phyloP scores from a whole-genome alignment of 2,797 vertebrate genomes.

The Anomalospiza imberbis region DNA sequence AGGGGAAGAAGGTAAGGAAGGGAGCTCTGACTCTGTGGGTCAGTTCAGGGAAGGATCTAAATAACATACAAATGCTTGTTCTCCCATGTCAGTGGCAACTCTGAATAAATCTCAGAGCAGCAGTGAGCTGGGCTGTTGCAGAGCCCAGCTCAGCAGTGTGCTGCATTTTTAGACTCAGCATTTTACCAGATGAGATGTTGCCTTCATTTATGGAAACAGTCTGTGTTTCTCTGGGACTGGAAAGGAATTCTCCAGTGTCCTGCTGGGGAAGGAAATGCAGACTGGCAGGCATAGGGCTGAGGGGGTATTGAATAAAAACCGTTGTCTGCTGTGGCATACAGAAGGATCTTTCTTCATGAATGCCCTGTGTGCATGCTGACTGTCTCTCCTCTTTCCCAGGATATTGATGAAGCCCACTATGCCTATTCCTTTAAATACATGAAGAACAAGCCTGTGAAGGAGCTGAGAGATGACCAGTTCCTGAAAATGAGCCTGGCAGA shows the following conservation, averaged over 20 bases:
- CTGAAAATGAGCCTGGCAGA: constrained; percentile 95
- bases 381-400: constrained; percentile 73
- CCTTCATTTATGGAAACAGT: neutral
- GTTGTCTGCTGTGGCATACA: neutral
- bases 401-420: constrained; percentile 95
- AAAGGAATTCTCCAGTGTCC: neutral
- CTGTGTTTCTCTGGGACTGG: neutral
- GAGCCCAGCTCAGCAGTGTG: neutral
- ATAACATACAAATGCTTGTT: neutral
- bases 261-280: constrained; percentile 29
- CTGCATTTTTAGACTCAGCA: neutral
- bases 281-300: neutral
- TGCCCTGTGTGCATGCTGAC: neutral
- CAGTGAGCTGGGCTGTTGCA: neutral
- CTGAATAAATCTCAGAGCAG: neutral
- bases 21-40: neutral
- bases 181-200: neutral
- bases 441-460: constrained; percentile 98
- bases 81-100: neutral
- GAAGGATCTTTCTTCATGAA: neutral
- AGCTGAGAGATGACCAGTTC: constrained; percentile 95
- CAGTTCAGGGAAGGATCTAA: neutral
- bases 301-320: neutral
- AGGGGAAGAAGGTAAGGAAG: constrained; percentile 90
- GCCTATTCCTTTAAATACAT: constrained; percentile 98